phyloP scores from a whole-genome alignment of 1,140 invertebrate species.

The Drosophila serrata region DNA sequence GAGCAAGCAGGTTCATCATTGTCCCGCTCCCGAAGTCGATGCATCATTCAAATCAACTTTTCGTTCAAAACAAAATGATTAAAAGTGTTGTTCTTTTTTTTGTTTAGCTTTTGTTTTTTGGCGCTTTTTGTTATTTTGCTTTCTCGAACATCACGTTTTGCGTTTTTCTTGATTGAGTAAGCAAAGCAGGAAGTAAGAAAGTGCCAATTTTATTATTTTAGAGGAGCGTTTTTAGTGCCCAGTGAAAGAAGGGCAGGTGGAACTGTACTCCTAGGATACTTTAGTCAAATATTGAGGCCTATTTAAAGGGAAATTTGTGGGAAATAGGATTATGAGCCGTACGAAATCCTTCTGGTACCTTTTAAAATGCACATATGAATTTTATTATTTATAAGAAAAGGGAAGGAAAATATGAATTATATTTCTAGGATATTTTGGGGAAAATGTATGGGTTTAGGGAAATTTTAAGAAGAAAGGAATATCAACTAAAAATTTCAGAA shows the following conservation, averaged over 20 bases:
- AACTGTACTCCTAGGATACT: background rate
- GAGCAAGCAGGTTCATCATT: conserved; percentile 23
- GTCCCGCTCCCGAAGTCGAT: conserved; percentile 24
- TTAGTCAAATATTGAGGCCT: no score
- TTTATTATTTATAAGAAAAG: background rate
- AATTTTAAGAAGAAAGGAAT: background rate
- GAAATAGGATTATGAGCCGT: background rate
- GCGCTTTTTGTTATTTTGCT: background rate
- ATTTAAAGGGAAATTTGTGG: background rate
- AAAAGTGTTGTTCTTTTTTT: conserved; percentile 28
- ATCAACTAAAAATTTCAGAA: background rate
- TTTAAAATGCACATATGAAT: background rate
- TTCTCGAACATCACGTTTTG: conserved; percentile 24
- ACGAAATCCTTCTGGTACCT: background rate
- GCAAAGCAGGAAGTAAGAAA: conserved; percentile 34
- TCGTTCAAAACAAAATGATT: conserved; percentile 60
- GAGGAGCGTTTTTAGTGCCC: background rate
- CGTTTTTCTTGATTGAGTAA: conserved; percentile 32
- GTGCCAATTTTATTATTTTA: conserved; percentile 1
- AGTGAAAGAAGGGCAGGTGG: background rate
- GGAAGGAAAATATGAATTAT: background rate
- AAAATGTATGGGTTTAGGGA: background rate
- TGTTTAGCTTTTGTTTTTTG: background rate
- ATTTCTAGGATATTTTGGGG: background rate
- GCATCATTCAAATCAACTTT: conserved; percentile 53